Evolutionary conservation across 2,797 vertebrate genomes (phyloP).

Genomic region (Sternarchorhynchus goeldii): DNA sequence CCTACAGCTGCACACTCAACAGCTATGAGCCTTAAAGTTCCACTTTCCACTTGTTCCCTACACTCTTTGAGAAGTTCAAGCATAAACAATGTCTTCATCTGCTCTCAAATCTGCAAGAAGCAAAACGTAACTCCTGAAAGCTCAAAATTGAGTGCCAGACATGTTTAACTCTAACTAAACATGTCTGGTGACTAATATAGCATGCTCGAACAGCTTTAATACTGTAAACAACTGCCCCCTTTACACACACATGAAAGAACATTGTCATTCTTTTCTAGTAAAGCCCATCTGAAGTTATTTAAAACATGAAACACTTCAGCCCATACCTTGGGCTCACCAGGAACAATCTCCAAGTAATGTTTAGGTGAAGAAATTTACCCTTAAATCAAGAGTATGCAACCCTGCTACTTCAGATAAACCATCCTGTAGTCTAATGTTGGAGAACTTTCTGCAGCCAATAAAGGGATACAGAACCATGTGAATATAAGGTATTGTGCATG

Average conservation of each 20-base stretch:
- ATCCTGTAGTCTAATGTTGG: not conserved
- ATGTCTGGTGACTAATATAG: too few relatives aligned
- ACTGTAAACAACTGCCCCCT: not conserved
- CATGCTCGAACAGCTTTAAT: not conserved
- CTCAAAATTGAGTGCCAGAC: not conserved
- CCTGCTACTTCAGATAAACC: not conserved
- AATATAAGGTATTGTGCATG: too few relatives aligned
- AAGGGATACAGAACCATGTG: too few relatives aligned
- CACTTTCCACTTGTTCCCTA: not conserved
- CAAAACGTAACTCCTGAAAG: not conserved
- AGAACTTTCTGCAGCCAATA: too few relatives aligned
- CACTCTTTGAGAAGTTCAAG: not conserved
- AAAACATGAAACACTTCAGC: not conserved
- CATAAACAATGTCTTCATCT: conserved; percentile 5
- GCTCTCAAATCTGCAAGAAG: conserved; percentile 3
- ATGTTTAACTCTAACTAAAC: not conserved
- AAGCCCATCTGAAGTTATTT: not conserved
- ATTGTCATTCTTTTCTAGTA: not conserved
- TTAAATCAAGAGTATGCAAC: not conserved
- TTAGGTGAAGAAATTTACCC: not conserved
- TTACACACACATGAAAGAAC: not conserved
- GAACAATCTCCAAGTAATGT: not conserved
- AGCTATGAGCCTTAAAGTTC: not conserved
- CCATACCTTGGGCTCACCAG: not conserved
- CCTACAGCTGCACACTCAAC: not conserved